phyloP scores from a whole-genome alignment of 2,113 vertebrate species.

The Bubo blakistoni region DNA sequence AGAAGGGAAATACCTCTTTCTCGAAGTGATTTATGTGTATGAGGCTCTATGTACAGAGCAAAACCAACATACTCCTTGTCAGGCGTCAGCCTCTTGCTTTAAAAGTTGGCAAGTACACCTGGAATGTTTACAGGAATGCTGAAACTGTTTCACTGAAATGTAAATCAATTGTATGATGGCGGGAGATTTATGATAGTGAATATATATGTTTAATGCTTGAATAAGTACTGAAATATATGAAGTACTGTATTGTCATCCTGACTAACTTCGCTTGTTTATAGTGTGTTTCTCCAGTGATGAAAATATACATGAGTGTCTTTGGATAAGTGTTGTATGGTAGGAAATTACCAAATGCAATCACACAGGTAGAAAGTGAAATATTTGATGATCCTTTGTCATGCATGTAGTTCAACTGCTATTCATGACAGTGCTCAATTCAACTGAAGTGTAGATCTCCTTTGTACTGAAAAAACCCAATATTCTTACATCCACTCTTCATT shows the following conservation, averaged over 20 bases:
- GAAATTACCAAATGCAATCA: not conserved
- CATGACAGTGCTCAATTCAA: not conserved
- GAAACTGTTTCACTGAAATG: not conserved
- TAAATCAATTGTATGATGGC: not conserved
- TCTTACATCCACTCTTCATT: not conserved
- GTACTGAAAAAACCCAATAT: not conserved
- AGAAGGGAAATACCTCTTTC: not conserved
- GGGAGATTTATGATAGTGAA: not conserved
- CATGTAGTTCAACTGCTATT: not conserved
- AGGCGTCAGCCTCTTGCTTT: not conserved
- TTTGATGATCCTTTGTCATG: not conserved
- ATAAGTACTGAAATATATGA: not conserved
- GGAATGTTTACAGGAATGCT: constrained; percentile 63
- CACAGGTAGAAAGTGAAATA: not conserved
- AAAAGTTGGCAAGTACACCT: constrained; percentile 65
- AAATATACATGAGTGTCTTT: not conserved
- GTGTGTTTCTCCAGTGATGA: constrained; percentile 26
- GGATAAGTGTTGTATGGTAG: constrained; percentile 42
- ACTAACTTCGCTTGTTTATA: constrained; percentile 43
- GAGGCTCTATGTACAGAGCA: not conserved
- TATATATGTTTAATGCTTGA: not conserved
- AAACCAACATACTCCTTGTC: not conserved
- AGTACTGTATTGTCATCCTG: not conserved
- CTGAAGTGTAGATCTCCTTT: not conserved
- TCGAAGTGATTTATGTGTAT: not conserved